Evolutionary conservation across 2,113 vertebrate genomes (phyloP).

Genomic region (Eretmochelys imbricata): DNA sequence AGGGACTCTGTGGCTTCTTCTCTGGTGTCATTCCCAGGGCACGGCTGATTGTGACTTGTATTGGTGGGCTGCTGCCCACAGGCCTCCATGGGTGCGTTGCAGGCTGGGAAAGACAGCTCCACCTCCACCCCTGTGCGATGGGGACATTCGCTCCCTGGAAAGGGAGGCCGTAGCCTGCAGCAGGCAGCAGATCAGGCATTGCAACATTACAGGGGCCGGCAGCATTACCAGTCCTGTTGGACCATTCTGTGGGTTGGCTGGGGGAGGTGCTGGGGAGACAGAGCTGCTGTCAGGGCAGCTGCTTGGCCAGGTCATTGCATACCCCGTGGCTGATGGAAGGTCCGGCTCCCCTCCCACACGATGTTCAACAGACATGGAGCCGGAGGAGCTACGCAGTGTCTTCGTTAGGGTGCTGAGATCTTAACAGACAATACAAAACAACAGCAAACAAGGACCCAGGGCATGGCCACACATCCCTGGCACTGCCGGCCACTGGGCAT

Average conservation of each 20-base stretch:
- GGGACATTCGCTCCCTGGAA: background rate
- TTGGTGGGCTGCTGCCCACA: background rate
- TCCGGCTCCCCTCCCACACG: background rate
- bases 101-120: background rate
- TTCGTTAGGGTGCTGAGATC: background rate
- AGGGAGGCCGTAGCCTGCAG: background rate
- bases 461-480: accelerated
- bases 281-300: background rate
- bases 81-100: background rate
- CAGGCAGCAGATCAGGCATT: background rate
- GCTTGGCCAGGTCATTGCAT: background rate
- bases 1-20: background rate
- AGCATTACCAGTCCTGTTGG: background rate
- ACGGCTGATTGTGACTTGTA: background rate
- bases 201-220: background rate
- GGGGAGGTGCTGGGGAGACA: too few species aligned
- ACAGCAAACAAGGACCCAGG: background rate
- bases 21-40: background rate
- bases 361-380: background rate
- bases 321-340: background rate
- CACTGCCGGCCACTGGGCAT: too few species aligned
- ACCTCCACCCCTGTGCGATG: background rate
- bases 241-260: background rate
- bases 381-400: background rate
- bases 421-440: background rate